Evolutionary conservation across 2,888 invertebrate species (phyloP), one percentile per base, ranked within the genome.

Genomic region (Siphlonurus alternatus): DNA sequence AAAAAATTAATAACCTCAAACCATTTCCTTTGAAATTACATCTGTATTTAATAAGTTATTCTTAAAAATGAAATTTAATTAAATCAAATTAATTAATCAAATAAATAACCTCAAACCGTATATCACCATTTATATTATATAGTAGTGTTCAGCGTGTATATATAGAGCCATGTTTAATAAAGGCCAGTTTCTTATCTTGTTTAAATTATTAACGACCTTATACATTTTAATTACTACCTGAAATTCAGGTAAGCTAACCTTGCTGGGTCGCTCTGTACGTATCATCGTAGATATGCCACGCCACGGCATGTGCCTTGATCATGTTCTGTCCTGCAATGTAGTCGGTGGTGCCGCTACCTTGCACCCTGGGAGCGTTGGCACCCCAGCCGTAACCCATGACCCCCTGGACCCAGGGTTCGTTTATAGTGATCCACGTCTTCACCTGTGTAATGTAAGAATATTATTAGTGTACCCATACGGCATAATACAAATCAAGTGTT

Each of bases 361-460:
- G 74, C 20, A 73, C 66, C 1, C 69, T 71, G 2, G 77, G 76
- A 15, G 76, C 76, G 25, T 69, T 68, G 1, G 3, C 7, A 73
- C 75, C 67, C 77, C 64, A 77, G 1, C 81, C 81, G 68, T 83
- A 84, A 1, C 80, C 80, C 67, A 76, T 76, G 66, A 78, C 72
- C 69, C 81, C 81, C 59, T 80, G 78, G 69, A 80, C 77, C 76
- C 78, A 80, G 1, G 89, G 88, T 71, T 89, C 89, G 72, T 89
- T 89, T 68, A 89, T 81, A 0, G 89, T 89, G 15, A 87, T 81
- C 89, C 89, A 89, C 54, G 78, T 77, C 71, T 84, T 82, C 61
- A 83, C 77, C 71, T 72, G n/a, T n/a, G n/a, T n/a, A n/a, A n/a
- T n/a, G n/a, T 59, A 2, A 66, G 64, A 63, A 23, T 53, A 64